A percentile compares a stretch with the other conserved stretches of the same genome.
Evolutionary conservation across 2,113 vertebrate genomes (phyloP).

Genomic region (Epinephelus moara): DNA sequence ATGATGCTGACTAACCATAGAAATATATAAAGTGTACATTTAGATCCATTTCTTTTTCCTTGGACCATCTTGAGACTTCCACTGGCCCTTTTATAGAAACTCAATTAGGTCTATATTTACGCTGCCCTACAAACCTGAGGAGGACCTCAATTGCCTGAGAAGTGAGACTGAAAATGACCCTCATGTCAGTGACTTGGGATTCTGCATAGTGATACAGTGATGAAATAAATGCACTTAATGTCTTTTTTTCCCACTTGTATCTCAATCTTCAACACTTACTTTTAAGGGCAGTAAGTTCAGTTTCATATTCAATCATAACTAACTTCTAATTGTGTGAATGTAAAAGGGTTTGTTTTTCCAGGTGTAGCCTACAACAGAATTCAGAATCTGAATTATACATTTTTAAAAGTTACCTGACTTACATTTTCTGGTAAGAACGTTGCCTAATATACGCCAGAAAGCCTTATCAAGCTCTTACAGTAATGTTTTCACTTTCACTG

Average conservation of each 20-base stretch:
- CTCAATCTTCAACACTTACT: too few relatives aligned
- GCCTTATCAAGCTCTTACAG: neutral
- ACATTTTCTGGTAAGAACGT: neutral
- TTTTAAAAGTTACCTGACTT: neutral
- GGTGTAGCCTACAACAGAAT: neutral
- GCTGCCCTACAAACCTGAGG: neutral
- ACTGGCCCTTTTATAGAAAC: constrained; percentile 5
- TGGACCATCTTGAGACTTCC: neutral
- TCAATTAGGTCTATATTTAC: constrained; percentile 42
- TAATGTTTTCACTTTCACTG: neutral
- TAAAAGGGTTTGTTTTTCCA: too few relatives aligned
- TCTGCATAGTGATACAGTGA: neutral
- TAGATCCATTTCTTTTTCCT: neutral
- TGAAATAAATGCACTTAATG: neutral
- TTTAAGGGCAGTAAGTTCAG: too few relatives aligned
- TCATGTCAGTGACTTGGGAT: neutral
- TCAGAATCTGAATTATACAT: neutral
- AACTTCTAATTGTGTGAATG: too few relatives aligned
- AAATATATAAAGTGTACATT: neutral
- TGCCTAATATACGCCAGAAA: neutral
- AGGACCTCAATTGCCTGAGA: neutral
- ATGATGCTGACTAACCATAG: neutral
- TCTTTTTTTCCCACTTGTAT: neutral
- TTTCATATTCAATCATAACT: too few relatives aligned
- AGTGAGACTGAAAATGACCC: neutral